Conservation (phyloP, 2,113 vertebrate species). For the Gobiocypris rarus region DNA sequence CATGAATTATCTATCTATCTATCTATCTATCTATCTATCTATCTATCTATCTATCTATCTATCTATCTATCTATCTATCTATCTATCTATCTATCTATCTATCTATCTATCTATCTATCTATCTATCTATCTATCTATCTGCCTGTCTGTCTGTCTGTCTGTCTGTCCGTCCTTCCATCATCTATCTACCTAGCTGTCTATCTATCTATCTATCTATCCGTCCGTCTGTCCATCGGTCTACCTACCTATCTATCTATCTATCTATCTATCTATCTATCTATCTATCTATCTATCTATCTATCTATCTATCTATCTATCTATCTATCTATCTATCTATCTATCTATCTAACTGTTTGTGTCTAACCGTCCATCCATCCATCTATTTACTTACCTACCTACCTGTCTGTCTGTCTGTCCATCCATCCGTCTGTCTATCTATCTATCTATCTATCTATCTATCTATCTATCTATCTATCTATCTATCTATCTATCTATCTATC, state of each 20-base stretch:
- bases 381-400: background rate
- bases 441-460: background rate
- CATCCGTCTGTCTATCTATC: background rate
- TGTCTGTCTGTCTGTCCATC: fast-evolving
- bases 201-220: fast-evolving
- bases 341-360: fast-evolving
- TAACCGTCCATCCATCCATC: fast-evolving
- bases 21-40: background rate
- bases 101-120: background rate
- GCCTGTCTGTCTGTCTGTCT: background rate
- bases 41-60: background rate
- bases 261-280: background rate
- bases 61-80: background rate
- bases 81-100: background rate
- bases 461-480: background rate
- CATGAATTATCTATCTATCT: background rate
- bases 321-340: fast-evolving
- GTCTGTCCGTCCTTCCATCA: fast-evolving
- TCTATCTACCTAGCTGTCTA: fast-evolving
- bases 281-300: fast-evolving
- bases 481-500: fast-evolving
- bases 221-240: background rate
- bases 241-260: fast-evolving
- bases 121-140: background rate
- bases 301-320: fast-evolving